Conservation (phyloP, 2,113 vertebrate genomes). For the Fukomys damarensis region DNA sequence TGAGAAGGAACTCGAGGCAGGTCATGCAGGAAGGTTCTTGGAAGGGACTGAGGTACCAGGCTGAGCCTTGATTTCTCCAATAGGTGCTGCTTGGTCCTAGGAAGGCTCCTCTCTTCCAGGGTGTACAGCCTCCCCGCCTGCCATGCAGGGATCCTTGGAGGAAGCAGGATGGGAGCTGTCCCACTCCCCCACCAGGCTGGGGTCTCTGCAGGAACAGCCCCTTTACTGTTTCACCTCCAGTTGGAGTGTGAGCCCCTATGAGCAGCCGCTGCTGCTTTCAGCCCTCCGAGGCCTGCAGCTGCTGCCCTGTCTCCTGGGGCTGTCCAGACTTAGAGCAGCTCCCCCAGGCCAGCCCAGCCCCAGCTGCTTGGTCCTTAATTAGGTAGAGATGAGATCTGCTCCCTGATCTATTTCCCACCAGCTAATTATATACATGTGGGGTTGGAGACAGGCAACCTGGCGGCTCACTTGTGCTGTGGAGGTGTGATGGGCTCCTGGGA, state of each 20-base stretch:
- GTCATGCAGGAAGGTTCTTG: neutral
- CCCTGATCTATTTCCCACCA: constrained; percentile 57
- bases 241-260: neutral
- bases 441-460: constrained; percentile 9
- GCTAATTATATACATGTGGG: constrained; percentile 69
- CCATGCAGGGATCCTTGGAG: neutral
- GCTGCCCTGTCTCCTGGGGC: constrained; percentile 46
- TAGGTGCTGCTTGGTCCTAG: neutral
- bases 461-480: constrained; percentile 11
- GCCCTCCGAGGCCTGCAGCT: constrained; percentile 63
- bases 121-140: neutral
- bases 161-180: neutral
- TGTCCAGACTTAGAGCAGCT: neutral
- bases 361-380: constrained; percentile 79
- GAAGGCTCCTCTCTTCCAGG: neutral
- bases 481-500: neutral
- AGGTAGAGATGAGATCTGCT: constrained; percentile 64
- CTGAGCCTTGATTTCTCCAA: neutral
- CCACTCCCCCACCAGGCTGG: neutral
- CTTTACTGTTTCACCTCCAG: constrained; percentile 61
- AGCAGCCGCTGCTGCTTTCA: neutral
- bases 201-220: constrained; percentile 35
- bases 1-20: neutral
- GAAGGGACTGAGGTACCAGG: neutral
- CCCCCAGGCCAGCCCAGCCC: constrained; percentile 53